These are phyloP conservation scores for Spheniscus humboldti DNA, from an alignment of 2,797 vertebrate species.

Conservation along the genomic window DNA sequence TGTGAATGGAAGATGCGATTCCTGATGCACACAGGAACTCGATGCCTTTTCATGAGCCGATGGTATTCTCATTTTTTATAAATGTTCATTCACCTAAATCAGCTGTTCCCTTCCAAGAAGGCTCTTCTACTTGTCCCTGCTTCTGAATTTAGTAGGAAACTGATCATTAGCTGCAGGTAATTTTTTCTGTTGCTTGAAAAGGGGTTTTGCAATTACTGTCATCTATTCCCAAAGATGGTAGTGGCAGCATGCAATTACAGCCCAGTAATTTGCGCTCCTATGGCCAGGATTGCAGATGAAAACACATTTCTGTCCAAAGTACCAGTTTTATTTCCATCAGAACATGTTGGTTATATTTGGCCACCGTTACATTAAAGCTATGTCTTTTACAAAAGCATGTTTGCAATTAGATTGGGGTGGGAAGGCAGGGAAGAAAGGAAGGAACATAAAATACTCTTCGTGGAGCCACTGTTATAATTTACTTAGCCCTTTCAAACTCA, in stretches of 20 bases:
- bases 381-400: background rate
- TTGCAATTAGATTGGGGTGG: background rate
- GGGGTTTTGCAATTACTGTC: background rate
- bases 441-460: background rate
- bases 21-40: background rate
- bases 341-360: background rate
- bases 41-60: background rate
- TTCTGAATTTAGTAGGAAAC: background rate
- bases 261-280: background rate
- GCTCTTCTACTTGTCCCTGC: background rate
- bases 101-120: background rate
- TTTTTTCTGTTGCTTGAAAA: background rate
- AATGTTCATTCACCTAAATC: background rate
- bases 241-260: background rate
- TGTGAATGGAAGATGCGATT: background rate
- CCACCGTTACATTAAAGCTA: background rate
- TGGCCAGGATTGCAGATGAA: background rate
- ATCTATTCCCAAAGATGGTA: background rate
- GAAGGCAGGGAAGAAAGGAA: background rate
- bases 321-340: background rate
- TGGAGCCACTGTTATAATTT: background rate
- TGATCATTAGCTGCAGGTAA: background rate
- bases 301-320: background rate
- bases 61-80: background rate
- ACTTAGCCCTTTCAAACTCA: background rate